Evolutionary conservation across 2,888 invertebrate genomes (phyloP).

Genomic region (Alsophila aescularia): DNA sequence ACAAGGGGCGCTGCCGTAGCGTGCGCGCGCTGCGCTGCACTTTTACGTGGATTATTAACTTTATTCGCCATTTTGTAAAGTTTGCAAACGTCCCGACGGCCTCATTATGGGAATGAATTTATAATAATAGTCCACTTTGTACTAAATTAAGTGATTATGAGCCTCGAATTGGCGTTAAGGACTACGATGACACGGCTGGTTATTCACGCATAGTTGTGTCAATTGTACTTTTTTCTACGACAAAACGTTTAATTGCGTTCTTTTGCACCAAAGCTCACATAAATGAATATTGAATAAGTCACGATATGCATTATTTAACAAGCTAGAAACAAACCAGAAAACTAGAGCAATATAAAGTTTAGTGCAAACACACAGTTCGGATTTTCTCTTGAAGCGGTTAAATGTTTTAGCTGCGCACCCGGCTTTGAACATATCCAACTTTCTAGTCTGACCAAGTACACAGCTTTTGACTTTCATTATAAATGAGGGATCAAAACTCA

Average conservation of each 20-base stretch:
- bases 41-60: slow-evolving; percentile 83
- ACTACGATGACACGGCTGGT: slow-evolving; percentile 74
- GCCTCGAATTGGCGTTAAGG: slow-evolving; percentile 73
- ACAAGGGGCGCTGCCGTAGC: slow-evolving; percentile 83
- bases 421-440: slow-evolving; percentile 40
- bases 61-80: slow-evolving; percentile 83
- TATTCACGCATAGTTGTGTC: slow-evolving; percentile 63
- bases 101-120: slow-evolving; percentile 80
- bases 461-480: slow-evolving; percentile 18
- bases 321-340: slow-evolving; percentile 49
- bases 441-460: slow-evolving; percentile 31
- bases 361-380: slow-evolving; percentile 58
- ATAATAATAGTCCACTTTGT: slow-evolving; percentile 78
- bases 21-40: slow-evolving; percentile 77
- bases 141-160: slow-evolving; percentile 81
- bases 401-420: slow-evolving; percentile 47
- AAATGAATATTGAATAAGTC: slow-evolving; percentile 38
- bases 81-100: slow-evolving; percentile 80
- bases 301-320: slow-evolving; percentile 51
- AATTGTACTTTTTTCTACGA: slow-evolving; percentile 29
- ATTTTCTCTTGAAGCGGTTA: slow-evolving; percentile 56
- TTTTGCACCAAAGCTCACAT: slow-evolving; percentile 31
- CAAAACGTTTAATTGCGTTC: slow-evolving; percentile 8
- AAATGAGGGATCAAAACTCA: slow-evolving; percentile 41
- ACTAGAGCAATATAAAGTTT: slow-evolving; percentile 74